These are phyloP conservation scores for Coleophora deauratella DNA, from an alignment of 2,888 invertebrate genomes.

Conservation along the genomic window DNA sequence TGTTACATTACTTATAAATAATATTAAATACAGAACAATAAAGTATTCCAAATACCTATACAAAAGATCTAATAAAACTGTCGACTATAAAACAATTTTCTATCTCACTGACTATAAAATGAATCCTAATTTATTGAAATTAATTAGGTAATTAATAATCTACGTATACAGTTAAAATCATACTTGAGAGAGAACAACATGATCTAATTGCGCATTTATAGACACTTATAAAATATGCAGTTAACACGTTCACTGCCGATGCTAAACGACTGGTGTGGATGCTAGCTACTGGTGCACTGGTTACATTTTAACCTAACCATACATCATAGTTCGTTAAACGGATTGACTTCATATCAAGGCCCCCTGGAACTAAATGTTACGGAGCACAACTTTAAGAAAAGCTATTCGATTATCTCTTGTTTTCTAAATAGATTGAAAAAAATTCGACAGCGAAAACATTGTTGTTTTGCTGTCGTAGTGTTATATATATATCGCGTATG, in stretches of 20 bases:
- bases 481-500: no score
- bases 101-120: conserved; percentile 8
- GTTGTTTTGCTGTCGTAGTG: no score
- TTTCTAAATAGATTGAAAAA: no score
- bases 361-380: conserved; percentile 22
- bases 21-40: no score
- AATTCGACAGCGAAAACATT: no score
- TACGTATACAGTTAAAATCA: conserved; percentile 8
- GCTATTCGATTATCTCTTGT: no score
- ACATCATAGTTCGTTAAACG: conserved; percentile 14
- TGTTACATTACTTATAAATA: conserved; percentile 20
- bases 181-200: conserved; percentile 17
- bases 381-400: no score
- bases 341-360: conserved; percentile 21
- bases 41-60: no score
- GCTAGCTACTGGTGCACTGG: conserved; percentile 47
- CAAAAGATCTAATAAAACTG: no score
- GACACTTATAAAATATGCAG: conserved; percentile 30
- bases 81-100: conserved; percentile 10
- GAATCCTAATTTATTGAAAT: conserved; percentile 7
- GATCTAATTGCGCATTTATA: conserved; percentile 48
- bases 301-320: conserved; percentile 17
- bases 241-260: conserved; percentile 29
- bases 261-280: conserved; percentile 47
- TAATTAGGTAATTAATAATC: no score